phyloP scores from a whole-genome alignment of 2,113 vertebrate species.

The Sceloporus tristichus region DNA sequence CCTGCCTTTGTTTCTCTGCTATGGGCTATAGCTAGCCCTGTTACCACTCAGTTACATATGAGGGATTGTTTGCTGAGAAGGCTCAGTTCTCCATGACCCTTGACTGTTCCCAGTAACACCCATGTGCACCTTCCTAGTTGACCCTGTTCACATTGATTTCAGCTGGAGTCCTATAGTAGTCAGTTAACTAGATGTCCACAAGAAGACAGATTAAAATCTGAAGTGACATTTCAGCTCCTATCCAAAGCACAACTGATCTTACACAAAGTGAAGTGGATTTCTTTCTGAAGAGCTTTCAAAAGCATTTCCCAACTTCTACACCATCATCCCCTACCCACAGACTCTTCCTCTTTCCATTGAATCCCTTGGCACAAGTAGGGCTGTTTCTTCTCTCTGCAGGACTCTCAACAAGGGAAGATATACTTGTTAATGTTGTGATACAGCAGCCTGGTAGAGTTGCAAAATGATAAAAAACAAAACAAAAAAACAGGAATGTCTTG shows the following conservation, averaged over 20 bases:
- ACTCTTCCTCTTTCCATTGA: no score
- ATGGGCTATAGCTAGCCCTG: no score
- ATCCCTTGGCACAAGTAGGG: no score
- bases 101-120: neutral
- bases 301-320: neutral
- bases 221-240: neutral
- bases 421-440: neutral
- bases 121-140: no score
- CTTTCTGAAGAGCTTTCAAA: neutral
- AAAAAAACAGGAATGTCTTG: neutral
- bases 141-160: neutral
- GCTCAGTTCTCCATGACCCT: neutral
- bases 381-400: neutral
- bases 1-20: neutral
- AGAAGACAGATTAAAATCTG: neutral
- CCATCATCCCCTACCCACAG: neutral
- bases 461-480: no score
- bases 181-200: neutral
- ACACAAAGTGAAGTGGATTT: neutral
- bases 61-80: no score
- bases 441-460: neutral
- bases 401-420: neutral
- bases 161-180: neutral
- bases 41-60: no score
- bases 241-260: neutral